phyloP scores from a whole-genome alignment of 2,888 invertebrate genomes.

The Suillia variegata region DNA sequence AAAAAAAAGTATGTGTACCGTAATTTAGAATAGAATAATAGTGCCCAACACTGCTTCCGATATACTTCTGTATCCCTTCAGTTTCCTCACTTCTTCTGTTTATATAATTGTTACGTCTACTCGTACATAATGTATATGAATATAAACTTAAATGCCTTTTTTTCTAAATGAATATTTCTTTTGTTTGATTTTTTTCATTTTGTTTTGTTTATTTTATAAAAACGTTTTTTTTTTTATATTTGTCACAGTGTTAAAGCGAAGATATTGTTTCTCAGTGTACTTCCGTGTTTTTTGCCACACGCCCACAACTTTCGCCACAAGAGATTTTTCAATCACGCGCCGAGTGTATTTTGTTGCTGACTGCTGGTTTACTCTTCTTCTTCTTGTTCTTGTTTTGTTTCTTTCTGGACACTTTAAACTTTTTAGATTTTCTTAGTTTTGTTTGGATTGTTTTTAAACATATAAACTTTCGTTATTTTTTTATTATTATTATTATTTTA shows the following conservation, averaged over 20 bases:
- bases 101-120: too few species aligned
- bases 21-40: too few species aligned
- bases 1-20: too few species aligned
- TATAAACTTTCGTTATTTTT: too few species aligned
- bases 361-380: slow-evolving; percentile 10
- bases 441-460: too few species aligned
- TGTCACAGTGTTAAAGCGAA: slow-evolving; percentile 52
- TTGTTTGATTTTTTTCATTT: slow-evolving; percentile 1
- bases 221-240: slow-evolving; percentile 6
- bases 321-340: slow-evolving; percentile 22
- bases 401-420: not conserved
- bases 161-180: slow-evolving; percentile 7
- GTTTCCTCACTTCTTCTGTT: too few species aligned
- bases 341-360: slow-evolving; percentile 26
- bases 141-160: too few species aligned
- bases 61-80: too few species aligned
- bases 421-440: too few species aligned
- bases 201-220: not conserved
- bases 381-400: not conserved
- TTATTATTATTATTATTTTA: too few species aligned
- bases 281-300: slow-evolving; percentile 36
- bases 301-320: slow-evolving; percentile 8
- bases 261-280: slow-evolving; percentile 50
- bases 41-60: too few species aligned
- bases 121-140: too few species aligned